Base-by-base conservation (phyloP, 2,113 vertebrate genomes). In the Thamnophis sirtalis region DNA sequence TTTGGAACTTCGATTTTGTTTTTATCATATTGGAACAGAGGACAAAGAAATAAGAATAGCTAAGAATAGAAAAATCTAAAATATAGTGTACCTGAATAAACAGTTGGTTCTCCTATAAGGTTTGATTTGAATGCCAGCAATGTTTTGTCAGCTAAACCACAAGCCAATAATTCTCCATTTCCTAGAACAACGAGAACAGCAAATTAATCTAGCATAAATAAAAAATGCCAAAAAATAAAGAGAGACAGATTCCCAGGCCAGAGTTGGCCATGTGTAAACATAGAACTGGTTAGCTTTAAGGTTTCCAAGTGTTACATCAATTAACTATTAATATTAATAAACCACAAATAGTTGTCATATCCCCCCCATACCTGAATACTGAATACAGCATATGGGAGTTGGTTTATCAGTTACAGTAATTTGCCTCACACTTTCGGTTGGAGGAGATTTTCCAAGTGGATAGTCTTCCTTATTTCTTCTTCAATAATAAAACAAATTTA, bases 141-240 rank as follows among this genome's bases (percentile, higher is more conserved):
- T 24, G 97, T 96, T 93, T 94, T 97, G 97, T 98, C 98, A 94
- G 98, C 98, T 92, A 98, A 95, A 95, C 98, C 98, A 68, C 98
- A 99, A 95, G 98, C 98, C 94, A 98, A 95, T 90, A 96, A 95
- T 90, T 97, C 97, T 93, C 98, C 98, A 92, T 98, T 98, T 33
- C 98, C 98, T 99, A 87, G 49, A 95, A 95, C 19, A 95, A 5
- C 3, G 17, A 38, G 10, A 9, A 55, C 84, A 73, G 1, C 53
- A 92, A 88, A 6, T 84, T 55, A 92, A 92, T 33, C 3, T n/a
- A 92, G 3, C 4, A 60, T 58, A 86, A 93, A 89, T 86, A n/a
- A 92, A 93, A 68, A 86, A 92, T 89, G 33, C 43, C 7, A 89
- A 0, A 43, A 3, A 60, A 49, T n/a, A 38, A 43, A 43, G 33